Conservation (phyloP, 2,113 vertebrate species). For the Talpa occidentalis region DNA sequence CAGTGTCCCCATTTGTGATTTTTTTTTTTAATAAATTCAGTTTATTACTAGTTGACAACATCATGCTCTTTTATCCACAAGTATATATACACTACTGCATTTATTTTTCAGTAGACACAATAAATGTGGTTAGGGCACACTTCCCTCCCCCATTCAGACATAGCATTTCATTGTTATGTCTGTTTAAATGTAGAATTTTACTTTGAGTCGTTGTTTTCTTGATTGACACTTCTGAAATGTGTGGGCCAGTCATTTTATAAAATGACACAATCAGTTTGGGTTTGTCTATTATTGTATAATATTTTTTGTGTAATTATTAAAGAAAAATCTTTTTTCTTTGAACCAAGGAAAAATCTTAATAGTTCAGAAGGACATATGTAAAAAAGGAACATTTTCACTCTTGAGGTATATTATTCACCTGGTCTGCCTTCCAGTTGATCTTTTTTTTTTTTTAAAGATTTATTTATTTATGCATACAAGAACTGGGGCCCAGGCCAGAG, state of each 20-base stretch:
- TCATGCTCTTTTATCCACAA: no score
- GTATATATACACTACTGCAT: no score
- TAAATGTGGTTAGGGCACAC: neutral
- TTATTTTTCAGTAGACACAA: neutral
- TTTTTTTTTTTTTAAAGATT: no score
- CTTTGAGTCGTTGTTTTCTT: neutral
- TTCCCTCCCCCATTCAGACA: no score
- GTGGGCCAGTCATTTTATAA: slow-evolving; percentile 18
- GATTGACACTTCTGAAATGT: neutral
- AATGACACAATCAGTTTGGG: neutral
- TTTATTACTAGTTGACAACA: no score
- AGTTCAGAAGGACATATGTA: neutral
- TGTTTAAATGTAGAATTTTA: neutral
- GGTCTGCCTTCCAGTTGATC: no score
- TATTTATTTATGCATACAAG: no score
- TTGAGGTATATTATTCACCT: neutral
- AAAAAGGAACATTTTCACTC: neutral
- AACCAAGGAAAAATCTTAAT: neutral
- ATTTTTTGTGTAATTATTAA: neutral
- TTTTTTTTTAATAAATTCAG: no score
- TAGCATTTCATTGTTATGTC: neutral
- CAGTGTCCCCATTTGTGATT: no score
- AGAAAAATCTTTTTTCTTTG: neutral
- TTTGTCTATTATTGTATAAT: neutral
- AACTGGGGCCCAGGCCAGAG: no score